Base-by-base conservation (phyloP, 2,113 vertebrate species). In the Lichenostomus cassidix region DNA sequence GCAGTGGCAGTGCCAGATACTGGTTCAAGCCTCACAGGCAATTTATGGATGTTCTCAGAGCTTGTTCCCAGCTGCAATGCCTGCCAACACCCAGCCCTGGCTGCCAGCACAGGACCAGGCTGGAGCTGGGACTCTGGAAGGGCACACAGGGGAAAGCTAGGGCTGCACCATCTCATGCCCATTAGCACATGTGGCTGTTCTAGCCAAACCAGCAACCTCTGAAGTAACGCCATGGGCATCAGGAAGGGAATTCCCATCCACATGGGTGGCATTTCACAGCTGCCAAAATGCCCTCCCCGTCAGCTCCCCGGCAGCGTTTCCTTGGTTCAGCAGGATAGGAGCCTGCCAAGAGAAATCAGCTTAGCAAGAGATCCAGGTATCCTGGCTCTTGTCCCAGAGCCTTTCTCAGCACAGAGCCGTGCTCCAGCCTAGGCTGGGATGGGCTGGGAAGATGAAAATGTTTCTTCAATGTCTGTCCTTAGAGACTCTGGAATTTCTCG, bases 251-350 rank as follows among this genome's bases (percentile, higher is more conserved):
- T 95, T 96, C 92, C 73, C 92, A 93, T 78, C 91, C 64, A 81
- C 89, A 93, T 81, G 92, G 94, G 92, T 94, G 94, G 92, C 92
- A 97, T 93, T 94, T 92, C 80, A 56, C 60, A 87, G 92, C 86
- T 92, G 96, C 95, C 95, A 96, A 83, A 97, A 80, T 65, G 64
- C 90, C 64, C 91, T 92, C 68, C 55, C 58, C 3, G 2, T 55
- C 70, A 92, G 90, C 75, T 95, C 83, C 82, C 83, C 64, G 0
- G 83, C 83, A 83, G 83, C 16, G 0, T 88, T 95, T 85, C 82
- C 82, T 76, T 90, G 88, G 96, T 95, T 90, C 88, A 88, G 92
- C 75, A 88, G 85, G 85, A 97, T 42, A 94, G 95, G 21, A 91
- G 81, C 60, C 81, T 96, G 93, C 95, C 93, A 95, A 92, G 49